These are phyloP conservation scores for Scopus umbretta DNA, from an alignment of 2,113 vertebrate genomes.

Conservation along the genomic window DNA sequence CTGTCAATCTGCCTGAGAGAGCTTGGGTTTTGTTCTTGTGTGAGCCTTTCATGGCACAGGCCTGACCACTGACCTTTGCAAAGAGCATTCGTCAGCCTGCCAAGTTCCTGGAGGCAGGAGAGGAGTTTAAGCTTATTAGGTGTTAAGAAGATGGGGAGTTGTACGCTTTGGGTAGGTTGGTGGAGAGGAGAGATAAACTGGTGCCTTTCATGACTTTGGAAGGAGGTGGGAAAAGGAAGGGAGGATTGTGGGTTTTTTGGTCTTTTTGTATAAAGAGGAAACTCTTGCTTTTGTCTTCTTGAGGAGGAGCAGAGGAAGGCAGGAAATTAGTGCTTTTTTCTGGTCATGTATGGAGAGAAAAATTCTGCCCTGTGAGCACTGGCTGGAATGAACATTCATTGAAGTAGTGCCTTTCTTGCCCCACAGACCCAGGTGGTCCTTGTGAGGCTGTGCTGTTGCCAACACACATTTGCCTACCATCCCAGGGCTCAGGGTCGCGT, in stretches of 20 bases:
- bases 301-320: conserved; percentile 11
- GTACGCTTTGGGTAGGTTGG: background rate
- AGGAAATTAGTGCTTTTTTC: background rate
- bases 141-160: background rate
- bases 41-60: background rate
- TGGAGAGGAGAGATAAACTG: background rate
- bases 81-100: background rate
- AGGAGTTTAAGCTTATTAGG: background rate
- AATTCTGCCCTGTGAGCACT: background rate
- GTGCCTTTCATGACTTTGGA: background rate
- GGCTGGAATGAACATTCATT: background rate
- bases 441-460: background rate
- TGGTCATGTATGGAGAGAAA: background rate
- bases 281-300: conserved; percentile 8
- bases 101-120: background rate
- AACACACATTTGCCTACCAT: background rate
- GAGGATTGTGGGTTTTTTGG: background rate
- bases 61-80: background rate
- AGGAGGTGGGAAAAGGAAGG: conserved; percentile 18
- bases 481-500: background rate
- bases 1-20: background rate
- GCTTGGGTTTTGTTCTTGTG: background rate
- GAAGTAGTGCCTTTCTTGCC: background rate
- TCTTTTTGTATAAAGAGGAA: conserved; percentile 1
- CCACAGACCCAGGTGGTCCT: background rate